A percentile compares a stretch with the other conserved stretches of the same genome.
Evolutionary conservation across 2,888 invertebrate species (phyloP).

Genomic region (Uropetala carovei): DNA sequence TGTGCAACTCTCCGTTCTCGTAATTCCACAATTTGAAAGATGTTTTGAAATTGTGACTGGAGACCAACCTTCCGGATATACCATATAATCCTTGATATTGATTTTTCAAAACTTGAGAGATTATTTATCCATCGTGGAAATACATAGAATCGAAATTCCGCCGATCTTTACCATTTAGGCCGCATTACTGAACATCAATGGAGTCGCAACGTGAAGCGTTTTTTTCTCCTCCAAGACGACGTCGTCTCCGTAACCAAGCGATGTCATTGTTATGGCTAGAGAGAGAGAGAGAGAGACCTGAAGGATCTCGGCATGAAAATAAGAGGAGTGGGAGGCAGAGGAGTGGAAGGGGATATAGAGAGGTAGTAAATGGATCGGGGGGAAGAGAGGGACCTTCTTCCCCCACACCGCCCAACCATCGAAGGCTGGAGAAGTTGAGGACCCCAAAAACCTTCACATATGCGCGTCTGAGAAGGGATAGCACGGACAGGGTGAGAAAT

Average conservation of each 20-base stretch:
- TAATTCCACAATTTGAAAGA: too few species aligned
- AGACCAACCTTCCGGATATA: too few species aligned
- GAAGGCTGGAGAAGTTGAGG: background rate
- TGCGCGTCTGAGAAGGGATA: conserved; percentile 38
- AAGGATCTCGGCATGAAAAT: conserved; percentile 18
- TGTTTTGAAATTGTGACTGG: too few species aligned
- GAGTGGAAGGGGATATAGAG: background rate
- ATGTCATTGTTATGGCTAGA: conserved; percentile 55
- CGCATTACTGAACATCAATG: too few species aligned
- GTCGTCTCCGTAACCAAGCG: conserved; percentile 21
- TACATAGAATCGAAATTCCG: too few species aligned
- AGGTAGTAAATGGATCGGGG: background rate
- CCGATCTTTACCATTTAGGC: too few species aligned
- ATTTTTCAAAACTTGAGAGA: too few species aligned
- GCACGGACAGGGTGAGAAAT: conserved; percentile 56
- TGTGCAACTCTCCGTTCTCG: too few species aligned
- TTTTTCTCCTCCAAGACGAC: too few species aligned
- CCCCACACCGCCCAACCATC: background rate
- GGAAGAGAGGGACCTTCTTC: background rate
- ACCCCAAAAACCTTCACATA: conserved; percentile 23
- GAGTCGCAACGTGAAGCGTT: too few species aligned
- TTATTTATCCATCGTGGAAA: too few species aligned
- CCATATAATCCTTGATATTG: too few species aligned
- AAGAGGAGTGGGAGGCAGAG: background rate
- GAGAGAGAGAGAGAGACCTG: background rate